Evolutionary conservation across 2,797 vertebrate genomes (phyloP), one percentile per base, ranked within the genome.

Genomic region (Rhinogobio ventralis): DNA sequence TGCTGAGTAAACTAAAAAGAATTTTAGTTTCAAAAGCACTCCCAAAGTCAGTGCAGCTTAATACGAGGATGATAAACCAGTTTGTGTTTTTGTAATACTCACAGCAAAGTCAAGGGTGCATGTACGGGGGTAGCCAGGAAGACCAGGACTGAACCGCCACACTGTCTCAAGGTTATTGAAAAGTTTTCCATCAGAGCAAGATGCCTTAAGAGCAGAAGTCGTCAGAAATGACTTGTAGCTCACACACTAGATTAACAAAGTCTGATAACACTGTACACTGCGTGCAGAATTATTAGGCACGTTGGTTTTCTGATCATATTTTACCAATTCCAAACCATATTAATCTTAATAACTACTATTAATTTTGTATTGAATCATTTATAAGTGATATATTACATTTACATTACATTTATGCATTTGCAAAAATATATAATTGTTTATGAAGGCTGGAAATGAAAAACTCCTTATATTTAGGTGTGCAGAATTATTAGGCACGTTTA

Each of bases 71-170:
- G 49, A 36, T 5, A 11, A 51, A 79, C 68, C 15, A 46, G 28
- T 60, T 9, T 51, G 3, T 15, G 15, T 23, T 55, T 28, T 55
- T 28, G 8, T 17, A 53, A 9, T 85, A 96, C 98, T 97, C 91
- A 99, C 98, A 87, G 96, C 94, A 90, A 99, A 99, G 91, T 99
- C 98, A 91, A 99, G 91, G 1, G 97, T 99, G 85, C 97, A 98
- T 7, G 97, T 99, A 20, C 97, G 96, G 66, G 97, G 97, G 88
- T 99, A 99, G 25, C 97, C 97, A 19, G 97, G 97, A 89, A 99
- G 95, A n/a, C 98, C 98, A 0, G 97, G 98, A 86, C 98, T 98
- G 92, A 99, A 98, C 67, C 97, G 97, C 98, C 98, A 99, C 57
- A 96, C 92, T 0, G 97, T 99, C 93, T 99, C 98, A 93, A 99